phyloP scores from a whole-genome alignment of 2,113 vertebrate genomes.

The Nibea albiflora region DNA sequence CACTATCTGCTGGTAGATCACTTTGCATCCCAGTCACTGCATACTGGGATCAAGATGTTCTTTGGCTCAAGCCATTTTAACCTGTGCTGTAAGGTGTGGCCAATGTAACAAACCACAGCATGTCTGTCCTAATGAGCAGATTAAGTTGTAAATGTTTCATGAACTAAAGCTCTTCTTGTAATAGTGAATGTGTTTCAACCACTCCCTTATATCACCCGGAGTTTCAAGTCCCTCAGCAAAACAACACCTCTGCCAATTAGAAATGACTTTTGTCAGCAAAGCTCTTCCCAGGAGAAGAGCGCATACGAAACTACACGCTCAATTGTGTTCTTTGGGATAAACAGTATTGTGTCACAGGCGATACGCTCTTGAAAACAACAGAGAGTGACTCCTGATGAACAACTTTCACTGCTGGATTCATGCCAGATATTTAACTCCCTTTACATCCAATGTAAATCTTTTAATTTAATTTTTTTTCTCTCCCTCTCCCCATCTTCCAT shows the following conservation, averaged over 20 bases:
- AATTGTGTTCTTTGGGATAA: constrained; percentile 3
- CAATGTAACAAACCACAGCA: neutral
- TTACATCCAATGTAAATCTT: neutral
- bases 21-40: neutral
- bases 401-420: neutral
- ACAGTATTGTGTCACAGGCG: neutral
- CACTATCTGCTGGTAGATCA: neutral
- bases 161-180: neutral
- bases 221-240: constrained; percentile 56
- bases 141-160: neutral
- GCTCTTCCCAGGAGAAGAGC: constrained; percentile 58
- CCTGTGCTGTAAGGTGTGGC: neutral
- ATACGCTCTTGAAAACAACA: neutral
- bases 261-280: constrained; percentile 46
- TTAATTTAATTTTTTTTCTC: neutral
- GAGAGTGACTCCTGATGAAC: neutral
- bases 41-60: neutral
- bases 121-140: neutral
- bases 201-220: neutral
- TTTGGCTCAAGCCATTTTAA: neutral
- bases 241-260: constrained; percentile 80
- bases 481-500: neutral
- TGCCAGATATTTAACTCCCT: neutral
- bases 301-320: neutral
- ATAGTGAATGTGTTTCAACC: neutral